A percentile compares a stretch with the other conserved stretches of the same genome.
These are phyloP conservation scores for Argyresthia albistria DNA, from an alignment of 2,888 invertebrate species.

Conservation along the genomic window DNA sequence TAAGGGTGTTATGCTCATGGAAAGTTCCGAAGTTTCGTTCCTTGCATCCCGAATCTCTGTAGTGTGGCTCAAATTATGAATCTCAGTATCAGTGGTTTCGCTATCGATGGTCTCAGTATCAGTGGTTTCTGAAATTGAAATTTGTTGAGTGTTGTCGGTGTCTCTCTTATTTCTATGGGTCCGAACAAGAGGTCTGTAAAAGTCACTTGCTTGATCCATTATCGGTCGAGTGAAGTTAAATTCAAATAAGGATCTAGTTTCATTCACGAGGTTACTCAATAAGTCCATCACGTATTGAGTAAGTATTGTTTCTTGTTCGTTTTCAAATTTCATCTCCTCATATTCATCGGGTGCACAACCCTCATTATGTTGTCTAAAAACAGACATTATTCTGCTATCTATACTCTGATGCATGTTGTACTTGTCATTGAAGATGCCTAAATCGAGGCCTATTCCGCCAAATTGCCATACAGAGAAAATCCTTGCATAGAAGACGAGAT, in stretches of 20 bases:
- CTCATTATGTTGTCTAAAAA: conserved; percentile 48
- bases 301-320: conserved; percentile 25
- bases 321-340: conserved; percentile 26
- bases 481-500: conserved; percentile 63
- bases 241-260: conserved; percentile 17
- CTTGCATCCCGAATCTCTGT: too few relatives aligned
- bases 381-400: conserved; percentile 29
- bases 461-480: conserved; percentile 67
- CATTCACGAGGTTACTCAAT: conserved; percentile 32
- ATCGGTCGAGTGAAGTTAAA: neutral
- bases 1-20: too few relatives aligned
- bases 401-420: conserved; percentile 20
- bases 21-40: too few relatives aligned
- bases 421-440: conserved; percentile 29
- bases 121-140: neutral
- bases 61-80: too few relatives aligned
- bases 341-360: conserved; percentile 41
- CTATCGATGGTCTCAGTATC: neutral
- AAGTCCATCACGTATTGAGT: conserved; percentile 28
- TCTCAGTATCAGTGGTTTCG: neutral
- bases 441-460: conserved; percentile 62
- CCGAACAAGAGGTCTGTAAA: too few relatives aligned
- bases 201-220: too few relatives aligned
- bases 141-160: neutral
- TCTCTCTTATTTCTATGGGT: neutral